A percentile compares a stretch with the other conserved stretches of the same genome.
Evolutionary conservation across 2,888 invertebrate genomes (phyloP).

Genomic region (Drosophila hawaiiensis): DNA sequence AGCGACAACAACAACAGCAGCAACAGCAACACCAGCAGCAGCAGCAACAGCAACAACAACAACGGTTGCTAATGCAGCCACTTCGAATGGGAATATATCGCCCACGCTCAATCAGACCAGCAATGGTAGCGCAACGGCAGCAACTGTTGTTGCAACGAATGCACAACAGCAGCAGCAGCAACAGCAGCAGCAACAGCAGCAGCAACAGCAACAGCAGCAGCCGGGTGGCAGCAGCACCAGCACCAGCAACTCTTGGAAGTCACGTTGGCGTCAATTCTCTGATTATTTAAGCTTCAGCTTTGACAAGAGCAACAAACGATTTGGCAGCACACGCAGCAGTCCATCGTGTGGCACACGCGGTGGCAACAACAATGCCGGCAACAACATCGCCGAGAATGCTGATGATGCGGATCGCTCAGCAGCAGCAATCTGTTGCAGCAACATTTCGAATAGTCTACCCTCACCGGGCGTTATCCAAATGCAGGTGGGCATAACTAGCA

Average conservation of each 20-base stretch:
- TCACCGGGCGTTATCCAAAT: slow-evolving; percentile 58
- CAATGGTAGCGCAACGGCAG: slow-evolving; percentile 56
- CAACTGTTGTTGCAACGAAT: slow-evolving; percentile 72
- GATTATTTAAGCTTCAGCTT: slow-evolving; percentile 85
- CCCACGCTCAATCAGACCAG: slow-evolving; percentile 66
- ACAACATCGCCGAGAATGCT: not conserved
- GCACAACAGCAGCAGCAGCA: slow-evolving; percentile 18
- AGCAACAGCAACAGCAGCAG: slow-evolving; percentile 41
- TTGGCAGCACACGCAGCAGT: slow-evolving; percentile 83
- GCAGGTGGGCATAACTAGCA: not conserved
- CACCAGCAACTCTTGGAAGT: slow-evolving; percentile 81
- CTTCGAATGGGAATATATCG: slow-evolving; percentile 80
- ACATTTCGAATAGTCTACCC: slow-evolving; percentile 82
- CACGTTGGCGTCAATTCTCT: slow-evolving; percentile 84
- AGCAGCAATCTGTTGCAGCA: slow-evolving; percentile 76
- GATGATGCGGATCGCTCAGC: slow-evolving; percentile 3
- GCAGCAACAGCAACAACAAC: slow-evolving; percentile 33
- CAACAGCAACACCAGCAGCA: slow-evolving; percentile 8
- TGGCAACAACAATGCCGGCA: slow-evolving; percentile 65
- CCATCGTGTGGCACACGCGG: slow-evolving; percentile 55
- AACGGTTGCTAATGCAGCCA: slow-evolving; percentile 29
- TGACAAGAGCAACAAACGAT: slow-evolving; percentile 84
- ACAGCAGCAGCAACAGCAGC: slow-evolving; percentile 33
- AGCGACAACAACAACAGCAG: slow-evolving; percentile 11
- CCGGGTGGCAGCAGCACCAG: slow-evolving; percentile 36